A percentile compares a stretch with the other conserved stretches of the same genome.
These are phyloP conservation scores for Squalus acanthias DNA, from an alignment of 2,797 vertebrate genomes.

Conservation along the genomic window DNA sequence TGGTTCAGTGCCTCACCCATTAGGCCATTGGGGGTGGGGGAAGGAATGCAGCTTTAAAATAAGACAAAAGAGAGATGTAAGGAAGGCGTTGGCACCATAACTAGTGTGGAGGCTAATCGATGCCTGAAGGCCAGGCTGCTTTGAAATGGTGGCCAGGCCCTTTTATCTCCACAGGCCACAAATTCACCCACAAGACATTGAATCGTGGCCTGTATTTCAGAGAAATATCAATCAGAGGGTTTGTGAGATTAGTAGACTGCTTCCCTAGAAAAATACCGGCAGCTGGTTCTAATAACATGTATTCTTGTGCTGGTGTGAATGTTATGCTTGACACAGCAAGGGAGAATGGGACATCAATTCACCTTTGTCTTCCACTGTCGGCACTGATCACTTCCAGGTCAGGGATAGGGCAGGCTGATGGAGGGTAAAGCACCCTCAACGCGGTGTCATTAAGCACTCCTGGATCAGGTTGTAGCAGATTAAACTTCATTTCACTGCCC, in stretches of 20 bases:
- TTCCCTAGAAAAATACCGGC: not conserved
- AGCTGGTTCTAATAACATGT: not conserved
- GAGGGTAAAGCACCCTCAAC: not conserved
- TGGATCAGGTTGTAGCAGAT: not conserved
- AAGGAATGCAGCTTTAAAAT: not conserved
- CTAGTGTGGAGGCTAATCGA: not conserved
- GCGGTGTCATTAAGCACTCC: not conserved
- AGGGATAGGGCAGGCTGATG: not conserved
- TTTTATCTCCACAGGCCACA: not conserved
- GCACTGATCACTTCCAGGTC: not conserved
- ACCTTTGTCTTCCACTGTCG: not conserved
- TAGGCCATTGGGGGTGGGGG: not conserved
- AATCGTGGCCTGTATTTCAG: not conserved
- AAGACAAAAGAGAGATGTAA: not conserved
- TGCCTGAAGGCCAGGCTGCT: not conserved
- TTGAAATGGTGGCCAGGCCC: not conserved
- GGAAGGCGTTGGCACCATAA: not conserved
- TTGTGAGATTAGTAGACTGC: not conserved
- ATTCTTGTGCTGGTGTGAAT: not conserved
- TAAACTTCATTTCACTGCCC: not conserved
- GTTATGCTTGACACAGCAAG: not conserved
- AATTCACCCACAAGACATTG: not conserved
- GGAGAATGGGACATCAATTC: not conserved
- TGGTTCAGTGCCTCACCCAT: not conserved
- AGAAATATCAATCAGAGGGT: not conserved